Conservation (phyloP, 2,797 vertebrate genomes). For the Zenarchopterus dispar region DNA sequence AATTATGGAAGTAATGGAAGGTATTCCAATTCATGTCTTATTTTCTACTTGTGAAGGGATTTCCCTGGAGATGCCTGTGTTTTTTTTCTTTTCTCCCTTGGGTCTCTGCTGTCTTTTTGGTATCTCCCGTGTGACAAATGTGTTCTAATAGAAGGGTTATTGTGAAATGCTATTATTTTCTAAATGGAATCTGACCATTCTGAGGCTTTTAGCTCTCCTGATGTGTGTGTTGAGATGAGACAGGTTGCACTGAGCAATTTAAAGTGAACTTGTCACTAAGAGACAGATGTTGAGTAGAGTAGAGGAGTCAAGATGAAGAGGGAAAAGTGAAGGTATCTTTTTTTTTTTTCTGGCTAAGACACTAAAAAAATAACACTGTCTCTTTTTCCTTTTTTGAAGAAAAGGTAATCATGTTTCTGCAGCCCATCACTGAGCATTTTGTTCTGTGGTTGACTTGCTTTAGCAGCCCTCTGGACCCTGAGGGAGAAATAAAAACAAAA, state of each 20-base stretch:
- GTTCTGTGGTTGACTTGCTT: slow-evolving; percentile 64
- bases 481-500: slow-evolving; percentile 72
- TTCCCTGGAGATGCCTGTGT: slow-evolving; percentile 69
- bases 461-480: slow-evolving; percentile 62
- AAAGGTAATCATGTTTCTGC: slow-evolving; percentile 76
- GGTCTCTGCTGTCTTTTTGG: slow-evolving; percentile 42
- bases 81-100: slow-evolving; percentile 31
- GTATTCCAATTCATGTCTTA: slow-evolving; percentile 70
- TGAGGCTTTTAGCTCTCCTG: slow-evolving; percentile 73
- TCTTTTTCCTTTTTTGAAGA: slow-evolving; percentile 63
- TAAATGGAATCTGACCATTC: slow-evolving; percentile 71
- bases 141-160: slow-evolving; percentile 75
- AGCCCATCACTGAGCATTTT: slow-evolving; percentile 69
- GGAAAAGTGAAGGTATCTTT: slow-evolving; percentile 25
- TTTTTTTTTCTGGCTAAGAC: slow-evolving; percentile 13
- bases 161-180: slow-evolving; percentile 78
- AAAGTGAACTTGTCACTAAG: slow-evolving; percentile 74
- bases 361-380: no score
- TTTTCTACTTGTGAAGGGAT: slow-evolving; percentile 73
- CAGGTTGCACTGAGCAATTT: slow-evolving; percentile 66
- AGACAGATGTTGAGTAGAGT: slow-evolving; percentile 68
- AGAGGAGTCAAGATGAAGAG: slow-evolving; percentile 30
- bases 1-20: slow-evolving; percentile 73
- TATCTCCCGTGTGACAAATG: slow-evolving; percentile 71
- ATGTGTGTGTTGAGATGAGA: slow-evolving; percentile 71